Base-by-base conservation (phyloP, 1,140 invertebrate genomes). In the Agrypnia vestita region DNA sequence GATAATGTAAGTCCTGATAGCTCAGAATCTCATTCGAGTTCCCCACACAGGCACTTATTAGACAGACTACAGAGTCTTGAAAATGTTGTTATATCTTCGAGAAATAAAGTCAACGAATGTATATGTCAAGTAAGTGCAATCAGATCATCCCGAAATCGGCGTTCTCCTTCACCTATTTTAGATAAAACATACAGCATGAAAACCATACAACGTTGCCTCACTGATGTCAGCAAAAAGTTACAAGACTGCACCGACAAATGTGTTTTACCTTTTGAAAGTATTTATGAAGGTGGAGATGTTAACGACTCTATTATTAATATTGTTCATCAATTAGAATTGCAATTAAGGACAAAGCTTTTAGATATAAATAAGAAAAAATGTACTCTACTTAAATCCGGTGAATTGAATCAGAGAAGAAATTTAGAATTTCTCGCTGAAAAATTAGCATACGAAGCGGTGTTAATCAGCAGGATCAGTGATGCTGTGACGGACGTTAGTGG, bases 351-450 rank as follows among this genome's bases (percentile, higher is more conserved):
- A 13, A 95, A 95, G 86, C 87, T 95, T 47, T 86, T 88, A 69
- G 93, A 93, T 79, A 88, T 95, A 80, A 89, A 92, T 11, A 91
- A 91, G 81, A 92, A 91, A 84, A 91, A 92, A 84, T 90, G 91
- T 46, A 85, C 87, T 10, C 86, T 95, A 7, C 88, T 91, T 59
- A 89, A 92, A 76, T 89, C 91, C 9, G 92, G 92, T 62, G 91
- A 93, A 81, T 89, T 94, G 76, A 92, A 93, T 73, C 90, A 91
- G 51, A 89, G 92, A 80, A 92, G 92, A 64, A 93, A 92, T 84
- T 86, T 94, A 76, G 91, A 93, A 84, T 89, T 95, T 67, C 86
- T 95, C 77, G 94, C 94, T 1, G 94, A 95, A 85, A 93, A 94
- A 83, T 87, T 95, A 21, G 94, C 94, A 0, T 95, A 93, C 84